A percentile compares a stretch with the other conserved stretches of the same genome.
phyloP scores from a whole-genome alignment of 2,113 vertebrate species.

The Agelaius phoeniceus region DNA sequence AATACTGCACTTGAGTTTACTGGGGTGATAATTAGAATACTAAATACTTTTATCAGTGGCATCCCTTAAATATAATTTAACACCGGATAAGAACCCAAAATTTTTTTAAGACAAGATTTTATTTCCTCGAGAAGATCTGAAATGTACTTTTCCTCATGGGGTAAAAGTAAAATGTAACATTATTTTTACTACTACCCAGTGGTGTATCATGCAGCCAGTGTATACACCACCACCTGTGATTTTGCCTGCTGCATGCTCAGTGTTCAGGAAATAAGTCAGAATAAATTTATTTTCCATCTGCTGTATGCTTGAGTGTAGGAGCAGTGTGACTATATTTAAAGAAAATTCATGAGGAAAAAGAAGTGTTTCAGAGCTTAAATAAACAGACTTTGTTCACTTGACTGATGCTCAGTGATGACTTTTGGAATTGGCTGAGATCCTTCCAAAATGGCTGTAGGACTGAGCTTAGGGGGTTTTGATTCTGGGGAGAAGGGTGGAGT shows the following conservation, averaged over 20 bases:
- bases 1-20: not conserved
- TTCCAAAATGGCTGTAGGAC: not conserved
- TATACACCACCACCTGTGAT: not conserved
- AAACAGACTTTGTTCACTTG: conserved; percentile 10
- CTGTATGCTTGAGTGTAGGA: not conserved
- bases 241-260: not conserved
- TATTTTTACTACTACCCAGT: not conserved
- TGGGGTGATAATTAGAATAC: not conserved
- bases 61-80: not conserved
- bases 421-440: not conserved
- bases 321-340: not conserved
- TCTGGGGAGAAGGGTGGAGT: not conserved
- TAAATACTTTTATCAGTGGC: not conserved
- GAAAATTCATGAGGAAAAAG: not conserved
- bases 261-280: not conserved
- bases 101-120: not conserved
- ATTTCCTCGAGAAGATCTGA: not conserved
- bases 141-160: not conserved
- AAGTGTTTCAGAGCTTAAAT: not conserved
- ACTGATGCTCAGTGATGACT: not conserved
- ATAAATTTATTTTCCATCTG: conserved; percentile 15
- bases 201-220: not conserved
- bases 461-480: not conserved
- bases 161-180: not conserved
- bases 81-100: not conserved